Conservation (phyloP, 2,888 invertebrate species). For the Embidobia sp. region DNA sequence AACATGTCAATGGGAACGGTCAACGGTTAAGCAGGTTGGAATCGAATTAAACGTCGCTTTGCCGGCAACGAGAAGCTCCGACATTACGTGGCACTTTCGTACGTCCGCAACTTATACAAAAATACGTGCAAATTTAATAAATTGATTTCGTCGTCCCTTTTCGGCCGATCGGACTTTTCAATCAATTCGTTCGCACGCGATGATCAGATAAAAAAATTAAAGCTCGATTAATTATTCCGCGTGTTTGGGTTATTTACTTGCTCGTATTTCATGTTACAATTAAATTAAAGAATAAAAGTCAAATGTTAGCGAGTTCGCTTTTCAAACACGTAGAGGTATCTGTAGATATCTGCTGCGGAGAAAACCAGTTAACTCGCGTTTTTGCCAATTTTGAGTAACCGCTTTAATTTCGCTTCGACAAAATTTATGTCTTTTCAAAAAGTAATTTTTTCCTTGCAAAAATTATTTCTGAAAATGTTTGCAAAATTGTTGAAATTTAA, state of each 20-base stretch:
- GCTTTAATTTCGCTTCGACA: too few relatives aligned
- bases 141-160: slow-evolving; percentile 38
- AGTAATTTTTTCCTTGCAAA: too few relatives aligned
- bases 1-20: slow-evolving; percentile 58
- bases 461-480: too few relatives aligned
- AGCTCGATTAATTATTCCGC: slow-evolving; percentile 28
- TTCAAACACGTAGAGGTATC: too few relatives aligned
- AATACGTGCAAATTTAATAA: slow-evolving; percentile 47
- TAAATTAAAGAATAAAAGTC: slow-evolving; percentile 1
- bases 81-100: slow-evolving; percentile 46
- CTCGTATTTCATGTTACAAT: background rate
- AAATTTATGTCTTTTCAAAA: too few relatives aligned
- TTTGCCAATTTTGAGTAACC: too few relatives aligned
- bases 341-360: too few relatives aligned
- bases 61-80: slow-evolving; percentile 9
- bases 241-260: slow-evolving; percentile 23
- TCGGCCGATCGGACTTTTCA: slow-evolving; percentile 26
- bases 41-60: slow-evolving; percentile 59
- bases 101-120: slow-evolving; percentile 41
- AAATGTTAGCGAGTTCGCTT: background rate
- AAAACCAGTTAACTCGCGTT: too few relatives aligned
- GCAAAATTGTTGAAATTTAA: too few relatives aligned
- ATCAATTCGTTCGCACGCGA: slow-evolving; percentile 9
- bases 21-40: slow-evolving; percentile 61
- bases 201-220: slow-evolving; percentile 41